phyloP scores from a whole-genome alignment of 2,888 invertebrate species.

The Sinotaia quadrata region DNA sequence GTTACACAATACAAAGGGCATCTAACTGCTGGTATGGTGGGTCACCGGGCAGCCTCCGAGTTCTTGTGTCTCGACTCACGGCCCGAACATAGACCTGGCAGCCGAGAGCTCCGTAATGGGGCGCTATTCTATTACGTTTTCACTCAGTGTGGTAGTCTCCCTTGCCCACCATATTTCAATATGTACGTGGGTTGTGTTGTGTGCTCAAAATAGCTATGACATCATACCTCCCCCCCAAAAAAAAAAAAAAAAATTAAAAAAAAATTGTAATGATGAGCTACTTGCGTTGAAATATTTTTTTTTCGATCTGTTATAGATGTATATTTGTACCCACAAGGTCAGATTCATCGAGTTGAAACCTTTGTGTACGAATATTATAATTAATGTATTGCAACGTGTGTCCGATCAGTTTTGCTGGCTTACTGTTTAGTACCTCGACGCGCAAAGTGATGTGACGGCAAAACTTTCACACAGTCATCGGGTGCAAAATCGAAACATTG shows the following conservation, averaged over 20 bases:
- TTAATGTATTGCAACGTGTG: too few relatives aligned
- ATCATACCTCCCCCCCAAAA: too few relatives aligned
- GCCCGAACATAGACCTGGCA: slow-evolving; percentile 5
- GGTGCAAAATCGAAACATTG: too few relatives aligned
- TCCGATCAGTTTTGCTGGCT: too few relatives aligned
- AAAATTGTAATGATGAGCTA: too few relatives aligned
- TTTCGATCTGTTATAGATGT: background rate
- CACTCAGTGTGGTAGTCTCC: slow-evolving; percentile 16
- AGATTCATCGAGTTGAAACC: too few relatives aligned
- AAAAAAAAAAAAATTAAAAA: too few relatives aligned
- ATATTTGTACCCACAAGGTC: background rate
- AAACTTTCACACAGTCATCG: too few relatives aligned
- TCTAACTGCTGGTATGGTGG: slow-evolving; percentile 22
- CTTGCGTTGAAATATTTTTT: too few relatives aligned
- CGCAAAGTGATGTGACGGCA: too few relatives aligned
- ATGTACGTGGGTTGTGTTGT: slow-evolving; percentile 20
- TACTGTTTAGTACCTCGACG: too few relatives aligned
- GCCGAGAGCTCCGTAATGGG: slow-evolving; percentile 13
- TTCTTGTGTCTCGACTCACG: slow-evolving; percentile 14
- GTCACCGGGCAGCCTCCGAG: slow-evolving; percentile 13
- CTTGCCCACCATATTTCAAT: slow-evolving; percentile 13
- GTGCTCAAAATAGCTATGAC: slow-evolving; percentile 10
- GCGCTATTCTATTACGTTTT: slow-evolving; percentile 20
- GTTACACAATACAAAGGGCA: slow-evolving; percentile 11
- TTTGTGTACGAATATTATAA: too few relatives aligned